Evolutionary conservation across 2,797 vertebrate genomes (phyloP), one percentile per base, ranked within the genome.

Genomic region (Vireo griseus): DNA sequence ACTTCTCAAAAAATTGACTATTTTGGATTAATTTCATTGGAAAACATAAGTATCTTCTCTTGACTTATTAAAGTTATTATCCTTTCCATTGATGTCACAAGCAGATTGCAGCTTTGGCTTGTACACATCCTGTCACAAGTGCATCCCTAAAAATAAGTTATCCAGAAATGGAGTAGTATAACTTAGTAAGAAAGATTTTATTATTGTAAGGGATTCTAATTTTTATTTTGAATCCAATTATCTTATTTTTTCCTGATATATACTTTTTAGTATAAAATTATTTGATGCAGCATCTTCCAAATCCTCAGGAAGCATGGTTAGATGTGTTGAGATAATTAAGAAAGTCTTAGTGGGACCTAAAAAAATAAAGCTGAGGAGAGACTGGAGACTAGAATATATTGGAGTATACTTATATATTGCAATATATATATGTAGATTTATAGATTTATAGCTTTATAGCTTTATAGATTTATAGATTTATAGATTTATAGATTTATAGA

Each of bases 101-200:
- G 13, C 11, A 54, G 31, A 48, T 7, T 54, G 10, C 20, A 86
- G 9, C 7, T 67, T 72, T 51, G 11, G 1, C 29, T 62, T 29
- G 3, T 59, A 39, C 6, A 31, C 40, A 28, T 57, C 1, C 20
- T 8, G 3, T 63, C 28, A 54, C 9, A 28, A 11, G 5, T 21
- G 8, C 10, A 48, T 22, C 13, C 31, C 8, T 61, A 10, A 65
- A 59, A 75, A 40, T 9, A 44, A 5, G 4, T 13, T 25, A 55
- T 2, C 14, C 13, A 63, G 35, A 58, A 74, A 54, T 4, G 6
- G 3, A 9, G 6, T n/a, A n/a, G 3, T 1, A 2, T 39, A 52
- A 33, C 11, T 57, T 31, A 76, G 14, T 65, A 58, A 33, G 2
- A 9, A 40, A 9, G 48, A 19, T 50, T 59, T 58, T 39, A 19